Evolutionary conservation across 2,797 vertebrate genomes (phyloP).

Genomic region (Falco berigora): DNA sequence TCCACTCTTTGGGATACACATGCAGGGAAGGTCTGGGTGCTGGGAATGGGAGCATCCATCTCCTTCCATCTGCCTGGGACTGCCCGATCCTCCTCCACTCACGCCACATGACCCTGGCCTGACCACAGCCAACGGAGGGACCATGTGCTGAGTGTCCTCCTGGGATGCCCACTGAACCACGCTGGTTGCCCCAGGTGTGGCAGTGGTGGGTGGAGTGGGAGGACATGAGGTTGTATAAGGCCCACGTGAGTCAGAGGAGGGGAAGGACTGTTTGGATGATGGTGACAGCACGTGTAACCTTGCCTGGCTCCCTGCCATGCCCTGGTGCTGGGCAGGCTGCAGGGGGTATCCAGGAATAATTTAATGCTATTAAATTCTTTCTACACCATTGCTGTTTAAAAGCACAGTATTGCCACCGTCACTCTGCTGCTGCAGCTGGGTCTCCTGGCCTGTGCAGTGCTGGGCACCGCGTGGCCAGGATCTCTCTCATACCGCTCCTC

Average conservation of each 20-base stretch:
- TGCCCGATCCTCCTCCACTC: neutral
- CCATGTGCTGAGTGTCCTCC: rapidly evolving
- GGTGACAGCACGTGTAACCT: neutral
- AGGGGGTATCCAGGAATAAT: neutral
- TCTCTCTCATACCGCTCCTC: neutral
- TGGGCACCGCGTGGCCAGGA: rapidly evolving
- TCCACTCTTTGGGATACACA: neutral
- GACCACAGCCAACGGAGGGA: rapidly evolving
- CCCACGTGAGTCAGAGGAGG: neutral
- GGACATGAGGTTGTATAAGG: neutral
- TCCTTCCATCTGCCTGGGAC: neutral
- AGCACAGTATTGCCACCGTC: rapidly evolving
- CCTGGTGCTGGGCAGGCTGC: neutral
- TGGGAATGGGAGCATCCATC: rapidly evolving
- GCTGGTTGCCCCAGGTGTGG: rapidly evolving
- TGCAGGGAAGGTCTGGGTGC: neutral
- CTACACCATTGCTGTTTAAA: neutral
- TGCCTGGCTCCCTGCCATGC: rapidly evolving
- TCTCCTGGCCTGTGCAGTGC: rapidly evolving
- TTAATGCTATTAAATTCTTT: neutral
- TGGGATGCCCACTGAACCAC: rapidly evolving
- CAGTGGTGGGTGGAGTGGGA: neutral
- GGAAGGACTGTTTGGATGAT: neutral
- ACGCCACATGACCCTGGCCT: rapidly evolving
- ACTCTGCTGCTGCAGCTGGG: neutral